These are phyloP conservation scores for Myotis daubentonii DNA, from an alignment of 2,797 vertebrate genomes.

Conservation along the genomic window DNA sequence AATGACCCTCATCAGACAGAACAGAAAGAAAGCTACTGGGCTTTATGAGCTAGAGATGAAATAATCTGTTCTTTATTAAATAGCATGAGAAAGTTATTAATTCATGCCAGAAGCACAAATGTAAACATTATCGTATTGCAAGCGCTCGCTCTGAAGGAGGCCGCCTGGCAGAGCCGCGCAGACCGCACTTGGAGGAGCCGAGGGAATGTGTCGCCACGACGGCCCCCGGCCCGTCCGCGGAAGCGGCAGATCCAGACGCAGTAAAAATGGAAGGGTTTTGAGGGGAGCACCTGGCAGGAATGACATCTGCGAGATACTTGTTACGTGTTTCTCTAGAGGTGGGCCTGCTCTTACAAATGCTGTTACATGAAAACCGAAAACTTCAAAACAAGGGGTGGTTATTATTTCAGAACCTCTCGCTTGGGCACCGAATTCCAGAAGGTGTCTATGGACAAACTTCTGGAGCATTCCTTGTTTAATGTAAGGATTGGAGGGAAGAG, in stretches of 20 bases:
- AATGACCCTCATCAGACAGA: constrained; percentile 6
- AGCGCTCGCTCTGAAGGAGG: constrained; percentile 50
- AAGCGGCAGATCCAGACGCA: background rate
- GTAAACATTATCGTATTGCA: constrained; percentile 64
- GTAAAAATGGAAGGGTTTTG: background rate
- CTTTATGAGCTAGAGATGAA: constrained; percentile 32
- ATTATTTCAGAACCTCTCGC: constrained; percentile 34
- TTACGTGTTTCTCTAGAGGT: background rate
- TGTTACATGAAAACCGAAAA: background rate
- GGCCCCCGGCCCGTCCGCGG: background rate
- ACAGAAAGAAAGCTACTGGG: background rate
- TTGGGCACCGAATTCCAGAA: background rate
- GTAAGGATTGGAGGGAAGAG: background rate
- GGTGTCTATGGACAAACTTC: background rate
- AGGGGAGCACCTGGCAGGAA: background rate
- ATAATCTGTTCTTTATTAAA: constrained; percentile 63
- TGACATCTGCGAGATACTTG: background rate
- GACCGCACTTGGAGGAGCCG: constrained; percentile 48
- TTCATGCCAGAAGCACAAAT: constrained; percentile 69
- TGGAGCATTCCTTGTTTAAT: background rate
- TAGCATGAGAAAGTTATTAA: constrained; percentile 63
- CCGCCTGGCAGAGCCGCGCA: constrained; percentile 57
- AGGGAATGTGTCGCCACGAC: background rate
- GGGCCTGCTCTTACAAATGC: constrained; percentile 26
- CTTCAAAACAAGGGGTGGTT: background rate